A percentile compares a stretch with the other conserved stretches of the same genome.
Evolutionary conservation across 2,888 invertebrate species (phyloP).

Genomic region (Tigriopus californicus): DNA sequence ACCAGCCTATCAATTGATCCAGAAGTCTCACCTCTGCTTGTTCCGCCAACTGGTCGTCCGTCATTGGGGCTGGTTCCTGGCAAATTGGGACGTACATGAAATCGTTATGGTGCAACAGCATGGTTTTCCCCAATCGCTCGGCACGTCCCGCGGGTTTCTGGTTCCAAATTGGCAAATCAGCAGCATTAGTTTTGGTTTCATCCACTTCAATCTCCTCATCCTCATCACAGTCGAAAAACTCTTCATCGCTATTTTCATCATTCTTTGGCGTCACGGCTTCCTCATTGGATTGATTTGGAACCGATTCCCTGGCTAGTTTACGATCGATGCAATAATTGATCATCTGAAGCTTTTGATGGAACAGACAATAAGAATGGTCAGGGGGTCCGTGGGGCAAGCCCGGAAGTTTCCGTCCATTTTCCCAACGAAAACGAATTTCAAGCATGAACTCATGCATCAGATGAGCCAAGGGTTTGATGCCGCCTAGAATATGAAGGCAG

Average conservation of each 20-base stretch:
- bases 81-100: constrained; percentile 60
- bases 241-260: constrained; percentile 40
- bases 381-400: constrained; percentile 50
- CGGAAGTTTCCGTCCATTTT: constrained; percentile 51
- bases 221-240: constrained; percentile 46
- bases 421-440: constrained; percentile 76
- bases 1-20: constrained; percentile 23
- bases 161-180: constrained; percentile 29
- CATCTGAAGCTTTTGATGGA: constrained; percentile 82
- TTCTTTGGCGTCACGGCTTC: constrained; percentile 17
- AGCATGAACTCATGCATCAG: constrained; percentile 84
- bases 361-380: constrained; percentile 66
- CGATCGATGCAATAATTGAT: constrained; percentile 39
- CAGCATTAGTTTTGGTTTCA: constrained; percentile 22
- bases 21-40: constrained; percentile 46
- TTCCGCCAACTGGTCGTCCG: constrained; percentile 86
- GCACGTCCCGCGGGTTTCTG: constrained; percentile 48
- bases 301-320: constrained; percentile 25
- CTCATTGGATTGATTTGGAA: constrained; percentile 19
- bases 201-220: constrained; percentile 25
- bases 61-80: constrained; percentile 86
- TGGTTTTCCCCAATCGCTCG: constrained; percentile 44
- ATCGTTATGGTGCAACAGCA: constrained; percentile 46
- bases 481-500: constrained; percentile 51
- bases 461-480: constrained; percentile 49